phyloP scores from a whole-genome alignment of 2,888 invertebrate genomes.

The Sympetrum striolatum region DNA sequence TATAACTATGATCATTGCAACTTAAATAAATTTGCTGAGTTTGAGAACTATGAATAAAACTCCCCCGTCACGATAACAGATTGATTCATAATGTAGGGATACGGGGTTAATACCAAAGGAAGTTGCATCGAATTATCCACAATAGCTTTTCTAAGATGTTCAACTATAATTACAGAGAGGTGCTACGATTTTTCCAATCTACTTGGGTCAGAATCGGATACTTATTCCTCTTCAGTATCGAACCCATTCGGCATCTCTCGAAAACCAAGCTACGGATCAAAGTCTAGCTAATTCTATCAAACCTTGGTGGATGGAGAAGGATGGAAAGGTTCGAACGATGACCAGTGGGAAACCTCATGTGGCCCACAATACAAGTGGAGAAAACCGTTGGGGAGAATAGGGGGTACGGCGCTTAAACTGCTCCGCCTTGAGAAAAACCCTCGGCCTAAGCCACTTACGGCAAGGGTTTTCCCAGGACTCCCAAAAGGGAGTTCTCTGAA shows the following conservation, averaged over 20 bases:
- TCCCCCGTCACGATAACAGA: too few species aligned
- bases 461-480: background rate
- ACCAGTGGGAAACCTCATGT: background rate
- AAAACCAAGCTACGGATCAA: background rate
- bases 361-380: background rate
- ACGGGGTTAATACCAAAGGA: too few species aligned
- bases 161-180: too few species aligned
- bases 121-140: too few species aligned
- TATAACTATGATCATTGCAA: too few species aligned
- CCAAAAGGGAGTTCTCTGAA: background rate
- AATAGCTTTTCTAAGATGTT: too few species aligned
- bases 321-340: background rate
- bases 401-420: constrained; percentile 3
- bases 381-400: too few species aligned
- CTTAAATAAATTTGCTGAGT: too few species aligned
- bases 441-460: constrained; percentile 22
- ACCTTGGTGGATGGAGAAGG: background rate
- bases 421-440: constrained; percentile 1
- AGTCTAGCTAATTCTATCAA: background rate
- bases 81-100: too few species aligned
- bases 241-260: background rate
- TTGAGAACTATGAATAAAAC: too few species aligned
- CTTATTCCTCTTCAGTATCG: background rate
- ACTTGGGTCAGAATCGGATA: background rate
- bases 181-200: background rate